Evolutionary conservation across 2,113 vertebrate species (phyloP).

Genomic region (Psephotus haematonotus): DNA sequence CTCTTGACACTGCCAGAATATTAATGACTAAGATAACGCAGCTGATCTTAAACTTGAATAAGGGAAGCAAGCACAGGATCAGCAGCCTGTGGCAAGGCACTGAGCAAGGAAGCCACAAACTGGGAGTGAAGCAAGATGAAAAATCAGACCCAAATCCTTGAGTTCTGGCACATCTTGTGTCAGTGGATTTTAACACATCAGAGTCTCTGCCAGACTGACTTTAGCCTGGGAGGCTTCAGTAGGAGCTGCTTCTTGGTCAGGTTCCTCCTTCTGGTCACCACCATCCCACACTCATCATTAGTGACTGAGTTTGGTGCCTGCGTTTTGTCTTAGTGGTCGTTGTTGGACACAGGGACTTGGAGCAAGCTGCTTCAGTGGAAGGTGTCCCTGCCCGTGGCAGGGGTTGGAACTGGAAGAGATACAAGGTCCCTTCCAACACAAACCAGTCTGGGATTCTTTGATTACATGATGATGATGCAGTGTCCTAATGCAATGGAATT

Average conservation of each 20-base stretch:
- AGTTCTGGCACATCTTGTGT: rapidly evolving
- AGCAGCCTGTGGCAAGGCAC: neutral
- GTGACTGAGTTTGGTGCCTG: neutral
- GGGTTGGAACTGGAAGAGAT: neutral
- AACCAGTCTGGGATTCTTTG: neutral
- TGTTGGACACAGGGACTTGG: neutral
- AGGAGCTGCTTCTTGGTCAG: neutral
- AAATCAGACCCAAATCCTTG: neutral
- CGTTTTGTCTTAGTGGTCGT: neutral
- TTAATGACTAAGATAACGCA: neutral
- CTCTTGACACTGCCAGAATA: neutral
- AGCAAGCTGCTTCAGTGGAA: neutral
- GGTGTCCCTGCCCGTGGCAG: neutral
- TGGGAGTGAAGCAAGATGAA: neutral
- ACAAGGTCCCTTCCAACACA: neutral
- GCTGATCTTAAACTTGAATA: neutral
- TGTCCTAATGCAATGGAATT: neutral
- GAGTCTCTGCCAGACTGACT: neutral
- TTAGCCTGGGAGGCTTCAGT: neutral
- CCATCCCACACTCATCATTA: neutral
- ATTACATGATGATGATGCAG: rapidly evolving
- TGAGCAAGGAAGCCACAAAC: neutral
- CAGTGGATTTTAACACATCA: neutral
- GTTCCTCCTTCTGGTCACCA: neutral
- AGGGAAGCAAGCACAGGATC: neutral